Base-by-base conservation (phyloP, 2,888 invertebrate genomes). In the Beris morrisii region DNA sequence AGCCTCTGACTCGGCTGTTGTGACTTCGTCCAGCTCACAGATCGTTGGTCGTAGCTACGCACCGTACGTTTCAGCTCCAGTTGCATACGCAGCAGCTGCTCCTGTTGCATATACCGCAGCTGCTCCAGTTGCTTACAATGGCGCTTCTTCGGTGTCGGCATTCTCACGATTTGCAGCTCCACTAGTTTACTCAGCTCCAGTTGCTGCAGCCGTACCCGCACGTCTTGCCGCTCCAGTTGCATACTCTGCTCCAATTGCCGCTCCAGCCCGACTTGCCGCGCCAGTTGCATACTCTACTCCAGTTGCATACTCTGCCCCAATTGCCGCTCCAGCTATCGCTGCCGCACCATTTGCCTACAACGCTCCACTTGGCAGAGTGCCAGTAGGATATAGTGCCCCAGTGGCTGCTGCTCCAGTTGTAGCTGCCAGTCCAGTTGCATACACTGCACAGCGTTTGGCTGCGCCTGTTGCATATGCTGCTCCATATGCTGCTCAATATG, bases 1-100 rank as follows among this genome's bases (percentile, higher is more conserved):
- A 53, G 28, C 71, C 9, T 81, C 81, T 0, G 32, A 44, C 13
- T 74, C 67, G 6, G 66, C 65, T 32, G 73, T 72, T 31, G 84
- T 85, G 4, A 85, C 86, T 0, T 84, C 86, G 4, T 82, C 83
- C 70, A 86, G 86, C 74, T 86, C 85, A 22, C 86, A 87, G 74
- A 84, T 84, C 48, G 75, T 86, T 71, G 83, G 85, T 5, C 81
- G 85, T 68, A 85, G 84, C 72, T 85, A 83, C 77, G 85, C 86
- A 72, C 84, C 84, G 9, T 73, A 85, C 13, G 85, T 84, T 15
- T 77, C 82, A 69, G 77, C 81, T 52, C 72, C 79, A 9, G 74
- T 77, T n/a, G 75, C 76, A 5, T 73, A 74, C 43, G n/a, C 38
- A 15, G 74, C 63, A 70, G 76, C 79, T 30, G 73, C 43, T 9